These are phyloP conservation scores for Agrotis ipsilon DNA, from an alignment of 2,888 invertebrate species.

Conservation along the genomic window DNA sequence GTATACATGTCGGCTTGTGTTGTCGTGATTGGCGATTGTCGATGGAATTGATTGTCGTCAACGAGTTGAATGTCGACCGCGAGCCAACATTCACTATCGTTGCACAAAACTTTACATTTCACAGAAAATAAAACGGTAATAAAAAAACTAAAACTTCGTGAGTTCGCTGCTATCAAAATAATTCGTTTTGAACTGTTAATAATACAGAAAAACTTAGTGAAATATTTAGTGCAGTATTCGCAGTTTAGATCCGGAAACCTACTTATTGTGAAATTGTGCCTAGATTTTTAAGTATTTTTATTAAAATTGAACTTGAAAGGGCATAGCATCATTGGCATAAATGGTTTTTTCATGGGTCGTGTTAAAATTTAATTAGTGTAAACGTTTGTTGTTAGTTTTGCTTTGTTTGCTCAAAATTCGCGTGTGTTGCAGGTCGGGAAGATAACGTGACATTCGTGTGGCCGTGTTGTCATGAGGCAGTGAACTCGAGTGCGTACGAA, in stretches of 20 bases:
- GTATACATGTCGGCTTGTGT: constrained; percentile 65
- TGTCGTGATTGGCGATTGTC: constrained; percentile 60
- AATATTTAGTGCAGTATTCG: constrained; percentile 66
- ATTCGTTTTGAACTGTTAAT: constrained; percentile 19
- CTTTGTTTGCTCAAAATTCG: constrained; percentile 67
- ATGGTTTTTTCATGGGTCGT: constrained; percentile 46
- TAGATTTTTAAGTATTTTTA: constrained; percentile 57
- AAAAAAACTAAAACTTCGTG: constrained; percentile 27
- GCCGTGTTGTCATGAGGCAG: constrained; percentile 87
- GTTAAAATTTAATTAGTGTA: constrained; percentile 60
- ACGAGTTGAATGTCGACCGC: constrained; percentile 61
- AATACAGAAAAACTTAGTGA: constrained; percentile 32
- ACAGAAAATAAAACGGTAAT: constrained; percentile 55
- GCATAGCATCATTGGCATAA: neutral
- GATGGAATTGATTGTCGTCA: constrained; percentile 63
- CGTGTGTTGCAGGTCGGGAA: constrained; percentile 78
- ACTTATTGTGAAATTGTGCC: constrained; percentile 73
- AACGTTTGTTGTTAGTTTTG: constrained; percentile 52
- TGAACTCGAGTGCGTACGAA: constrained; percentile 75
- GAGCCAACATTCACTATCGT: constrained; percentile 58
- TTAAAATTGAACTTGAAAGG: constrained; percentile 15
- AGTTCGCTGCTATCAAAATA: constrained; percentile 10
- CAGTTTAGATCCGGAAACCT: constrained; percentile 86
- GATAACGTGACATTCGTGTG: constrained; percentile 76
- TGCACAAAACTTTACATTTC: constrained; percentile 38